Conservation (phyloP, 2,888 invertebrate genomes). For the Melipona bicolor region DNA sequence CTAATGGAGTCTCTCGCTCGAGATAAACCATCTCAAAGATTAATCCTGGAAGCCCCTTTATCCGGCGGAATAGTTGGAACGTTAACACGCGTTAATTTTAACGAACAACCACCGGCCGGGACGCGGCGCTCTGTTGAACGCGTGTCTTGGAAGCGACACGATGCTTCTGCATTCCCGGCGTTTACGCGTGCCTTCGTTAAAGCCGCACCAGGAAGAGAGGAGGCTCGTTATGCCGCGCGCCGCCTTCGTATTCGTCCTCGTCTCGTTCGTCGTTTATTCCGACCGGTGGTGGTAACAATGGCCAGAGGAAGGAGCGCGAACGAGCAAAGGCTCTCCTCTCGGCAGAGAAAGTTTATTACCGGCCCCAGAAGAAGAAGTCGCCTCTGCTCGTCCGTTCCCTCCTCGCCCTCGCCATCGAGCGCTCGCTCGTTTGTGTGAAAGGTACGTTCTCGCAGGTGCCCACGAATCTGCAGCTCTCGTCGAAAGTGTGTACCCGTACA, state of each 20-base stretch:
- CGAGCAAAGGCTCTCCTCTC: constrained; percentile 2
- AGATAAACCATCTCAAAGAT: neutral
- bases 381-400: constrained; percentile 36
- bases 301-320: constrained; percentile 13
- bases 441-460: constrained; percentile 62
- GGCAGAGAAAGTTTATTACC: constrained; percentile 71
- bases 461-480: constrained; percentile 60
- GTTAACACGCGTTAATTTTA: constrained; percentile 33
- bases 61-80: neutral
- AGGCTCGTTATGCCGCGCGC: constrained; percentile 61
- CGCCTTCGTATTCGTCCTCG: constrained; percentile 59
- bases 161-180: constrained; percentile 27
- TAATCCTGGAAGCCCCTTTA: neutral
- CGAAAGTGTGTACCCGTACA: constrained; percentile 65
- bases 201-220: constrained; percentile 62
- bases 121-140: neutral
- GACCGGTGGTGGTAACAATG: constrained; percentile 49
- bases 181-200: constrained; percentile 66
- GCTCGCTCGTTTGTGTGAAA: constrained; percentile 45
- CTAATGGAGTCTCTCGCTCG: neutral
- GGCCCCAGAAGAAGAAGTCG: constrained; percentile 46
- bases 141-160: neutral
- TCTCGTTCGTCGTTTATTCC: constrained; percentile 63
- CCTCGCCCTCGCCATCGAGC: neutral
- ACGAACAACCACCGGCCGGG: constrained; percentile 22